Conservation (phyloP, 2,888 invertebrate species). For the Elmis aenea region DNA sequence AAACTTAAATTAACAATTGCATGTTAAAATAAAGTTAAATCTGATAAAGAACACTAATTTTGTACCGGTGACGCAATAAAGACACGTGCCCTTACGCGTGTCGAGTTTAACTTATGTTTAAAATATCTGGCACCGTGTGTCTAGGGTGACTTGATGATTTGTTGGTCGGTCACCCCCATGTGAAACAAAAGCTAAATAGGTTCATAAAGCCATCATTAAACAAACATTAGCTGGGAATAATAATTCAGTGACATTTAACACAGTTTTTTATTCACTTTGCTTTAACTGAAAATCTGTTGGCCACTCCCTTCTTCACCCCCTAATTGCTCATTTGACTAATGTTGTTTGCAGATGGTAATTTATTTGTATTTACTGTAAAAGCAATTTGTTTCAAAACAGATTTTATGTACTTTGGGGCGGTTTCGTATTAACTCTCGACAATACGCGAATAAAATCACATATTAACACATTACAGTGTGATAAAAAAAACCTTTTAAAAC, state of each 20-base stretch:
- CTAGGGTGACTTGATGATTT: too few species aligned
- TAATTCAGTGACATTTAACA: constrained; percentile 28
- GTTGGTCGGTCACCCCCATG: constrained; percentile 24
- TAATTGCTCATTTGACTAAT: constrained; percentile 16
- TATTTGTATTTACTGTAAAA: too few species aligned
- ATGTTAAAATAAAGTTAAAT: constrained; percentile 41
- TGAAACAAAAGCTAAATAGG: constrained; percentile 40
- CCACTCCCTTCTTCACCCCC: constrained; percentile 16
- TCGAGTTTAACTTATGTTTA: not conserved
- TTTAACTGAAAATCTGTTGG: constrained; percentile 16
- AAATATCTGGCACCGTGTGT: too few species aligned
- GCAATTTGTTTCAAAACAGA: too few species aligned
- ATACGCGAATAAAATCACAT: too few species aligned
- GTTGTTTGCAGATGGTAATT: too few species aligned
- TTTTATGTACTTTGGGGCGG: too few species aligned
- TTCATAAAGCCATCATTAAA: constrained; percentile 40
- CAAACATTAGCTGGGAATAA: constrained; percentile 37
- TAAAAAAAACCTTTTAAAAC: too few species aligned
- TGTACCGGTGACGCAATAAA: constrained; percentile 27
- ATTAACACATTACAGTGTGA: too few species aligned
- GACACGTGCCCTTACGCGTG: constrained; percentile 30
- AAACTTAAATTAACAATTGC: constrained; percentile 33
- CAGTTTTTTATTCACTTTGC: constrained; percentile 20
- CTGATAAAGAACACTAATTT: constrained; percentile 35
- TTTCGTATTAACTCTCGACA: too few species aligned